Evolutionary conservation across 2,888 invertebrate genomes (phyloP).

Genomic region (Holacanthella duospinosa): DNA sequence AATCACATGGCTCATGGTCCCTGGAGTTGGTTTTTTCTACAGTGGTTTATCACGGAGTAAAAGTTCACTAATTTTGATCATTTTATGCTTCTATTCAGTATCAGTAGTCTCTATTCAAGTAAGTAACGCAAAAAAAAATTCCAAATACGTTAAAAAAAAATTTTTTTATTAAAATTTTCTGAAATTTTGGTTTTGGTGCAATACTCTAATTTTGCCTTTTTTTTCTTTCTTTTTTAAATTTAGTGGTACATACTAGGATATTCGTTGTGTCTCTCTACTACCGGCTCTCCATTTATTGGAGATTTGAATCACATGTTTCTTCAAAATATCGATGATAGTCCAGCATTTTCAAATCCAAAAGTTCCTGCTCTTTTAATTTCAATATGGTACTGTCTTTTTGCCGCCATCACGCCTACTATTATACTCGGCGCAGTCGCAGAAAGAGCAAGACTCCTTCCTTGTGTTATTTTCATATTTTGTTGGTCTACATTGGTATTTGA

Average conservation of each 20-base stretch:
- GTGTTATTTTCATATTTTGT: conserved; percentile 29
- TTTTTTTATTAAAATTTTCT: no score
- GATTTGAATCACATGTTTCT: conserved; percentile 26
- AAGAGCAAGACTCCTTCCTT: conserved; percentile 27
- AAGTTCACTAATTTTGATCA: conserved; percentile 27
- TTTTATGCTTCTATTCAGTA: conserved; percentile 26
- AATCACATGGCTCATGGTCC: conserved; percentile 21
- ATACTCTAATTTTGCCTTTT: no score
- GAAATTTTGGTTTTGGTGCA: no score
- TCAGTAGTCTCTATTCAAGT: conserved; percentile 34
- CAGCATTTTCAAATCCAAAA: conserved; percentile 21
- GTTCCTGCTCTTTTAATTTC: conserved; percentile 30
- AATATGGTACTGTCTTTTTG: conserved; percentile 36
- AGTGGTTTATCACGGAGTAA: conserved; percentile 28
- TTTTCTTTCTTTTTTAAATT: neutral
- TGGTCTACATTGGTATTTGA: conserved; percentile 35
- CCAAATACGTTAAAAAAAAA: no score
- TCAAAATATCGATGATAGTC: conserved; percentile 20
- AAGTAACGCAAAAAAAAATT: no score
- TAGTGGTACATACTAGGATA: conserved; percentile 31
- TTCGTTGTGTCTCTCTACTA: conserved; percentile 24
- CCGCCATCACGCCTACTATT: conserved; percentile 33
- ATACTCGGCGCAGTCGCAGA: conserved; percentile 30
- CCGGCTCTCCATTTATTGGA: conserved; percentile 25
- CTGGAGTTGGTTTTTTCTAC: conserved; percentile 34